These are phyloP conservation scores for Drosophila setosimentum DNA, from an alignment of 2,888 invertebrate species.

Conservation along the genomic window DNA sequence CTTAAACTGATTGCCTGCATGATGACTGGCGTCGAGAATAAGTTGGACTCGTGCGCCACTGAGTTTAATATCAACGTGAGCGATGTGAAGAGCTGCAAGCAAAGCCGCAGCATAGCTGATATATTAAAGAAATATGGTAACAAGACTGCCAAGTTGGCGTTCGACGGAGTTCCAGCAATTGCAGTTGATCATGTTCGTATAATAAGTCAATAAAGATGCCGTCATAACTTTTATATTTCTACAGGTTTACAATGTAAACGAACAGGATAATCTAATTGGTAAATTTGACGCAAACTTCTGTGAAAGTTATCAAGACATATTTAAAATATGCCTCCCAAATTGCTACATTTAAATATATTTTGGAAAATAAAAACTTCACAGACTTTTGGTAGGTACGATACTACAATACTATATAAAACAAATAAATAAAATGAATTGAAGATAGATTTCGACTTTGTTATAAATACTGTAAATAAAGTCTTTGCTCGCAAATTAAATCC, in stretches of 20 bases:
- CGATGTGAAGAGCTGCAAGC: slow-evolving; percentile 71
- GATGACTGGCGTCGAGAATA: slow-evolving; percentile 67
- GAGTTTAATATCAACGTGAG: slow-evolving; percentile 67
- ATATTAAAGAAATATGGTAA: slow-evolving; percentile 79
- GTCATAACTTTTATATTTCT: not conserved
- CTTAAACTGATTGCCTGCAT: slow-evolving; percentile 81
- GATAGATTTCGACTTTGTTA: not conserved
- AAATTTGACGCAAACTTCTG: slow-evolving; percentile 57
- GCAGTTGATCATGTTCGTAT: slow-evolving; percentile 79
- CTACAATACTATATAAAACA: not conserved
- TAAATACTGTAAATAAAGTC: not conserved
- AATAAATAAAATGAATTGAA: not conserved
- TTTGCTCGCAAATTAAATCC: not conserved
- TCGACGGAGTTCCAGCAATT: slow-evolving; percentile 81
- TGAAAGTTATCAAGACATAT: slow-evolving; percentile 48
- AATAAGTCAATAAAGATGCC: not conserved
- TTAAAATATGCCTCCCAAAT: slow-evolving; percentile 17
- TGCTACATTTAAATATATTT: slow-evolving; percentile 7
- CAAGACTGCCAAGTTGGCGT: slow-evolving; percentile 68
- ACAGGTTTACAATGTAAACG: slow-evolving; percentile 32
- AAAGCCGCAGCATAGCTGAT: slow-evolving; percentile 61
- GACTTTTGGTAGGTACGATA: not conserved
- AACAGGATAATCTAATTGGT: slow-evolving; percentile 25
- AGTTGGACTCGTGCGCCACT: slow-evolving; percentile 65
- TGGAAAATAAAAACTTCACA: slow-evolving; percentile 5